Percentiles rank a stretch among this genome's conserved stretches.
These are phyloP conservation scores for Chiloscyllium punctatum DNA, from an alignment of 2,797 vertebrate genomes.

Conservation along the genomic window DNA sequence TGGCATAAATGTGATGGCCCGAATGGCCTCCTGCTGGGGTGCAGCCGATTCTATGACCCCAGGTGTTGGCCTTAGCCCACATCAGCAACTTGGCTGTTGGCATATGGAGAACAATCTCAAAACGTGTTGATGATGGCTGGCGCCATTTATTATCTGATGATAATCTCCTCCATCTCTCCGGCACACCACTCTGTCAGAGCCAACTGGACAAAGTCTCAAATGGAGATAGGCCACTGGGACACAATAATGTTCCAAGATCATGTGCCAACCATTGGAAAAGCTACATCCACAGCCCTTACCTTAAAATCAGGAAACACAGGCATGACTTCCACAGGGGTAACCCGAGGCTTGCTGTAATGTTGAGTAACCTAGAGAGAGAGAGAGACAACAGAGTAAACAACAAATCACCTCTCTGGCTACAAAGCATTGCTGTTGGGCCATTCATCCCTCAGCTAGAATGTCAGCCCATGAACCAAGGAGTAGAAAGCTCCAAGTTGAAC, in stretches of 20 bases:
- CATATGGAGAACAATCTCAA: not conserved
- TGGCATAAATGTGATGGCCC: too few species aligned
- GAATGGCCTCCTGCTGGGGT: too few species aligned
- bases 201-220: not conserved
- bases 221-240: not conserved
- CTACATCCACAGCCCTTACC: constrained; percentile 53
- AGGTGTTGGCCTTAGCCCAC: not conserved
- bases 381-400: not conserved
- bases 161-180: not conserved
- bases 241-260: not conserved
- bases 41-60: not conserved
- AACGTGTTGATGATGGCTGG: not conserved
- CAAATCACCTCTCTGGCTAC: not conserved
- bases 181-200: not conserved
- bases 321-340: constrained; percentile 83
- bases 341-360: constrained; percentile 90
- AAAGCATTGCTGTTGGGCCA: not conserved
- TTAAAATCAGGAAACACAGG: constrained; percentile 91
- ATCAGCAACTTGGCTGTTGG: not conserved
- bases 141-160: not conserved
- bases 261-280: not conserved
- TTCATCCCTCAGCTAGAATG: not conserved
- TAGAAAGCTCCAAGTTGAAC: not conserved
- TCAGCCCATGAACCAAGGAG: not conserved
- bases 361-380: constrained; percentile 63